Percentiles rank a stretch among this genome's conserved stretches.
phyloP scores from a whole-genome alignment of 2,888 invertebrate genomes.

The Cephus sareptanus region DNA sequence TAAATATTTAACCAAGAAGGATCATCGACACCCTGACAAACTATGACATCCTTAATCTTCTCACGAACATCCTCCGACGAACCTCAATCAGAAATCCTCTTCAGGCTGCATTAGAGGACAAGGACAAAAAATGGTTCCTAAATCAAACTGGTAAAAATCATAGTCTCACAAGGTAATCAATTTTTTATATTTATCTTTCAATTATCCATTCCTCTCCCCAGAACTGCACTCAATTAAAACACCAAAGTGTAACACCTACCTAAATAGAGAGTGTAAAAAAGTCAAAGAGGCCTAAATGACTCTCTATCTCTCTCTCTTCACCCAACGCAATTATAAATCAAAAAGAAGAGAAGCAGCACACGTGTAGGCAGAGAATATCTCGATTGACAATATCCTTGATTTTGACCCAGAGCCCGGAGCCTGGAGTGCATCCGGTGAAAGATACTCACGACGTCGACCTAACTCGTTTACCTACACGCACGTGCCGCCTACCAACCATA shows the following conservation, averaged over 20 bases:
- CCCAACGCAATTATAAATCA: not conserved
- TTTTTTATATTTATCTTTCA: too few species aligned
- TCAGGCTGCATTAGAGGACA: not conserved
- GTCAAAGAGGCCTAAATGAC: not conserved
- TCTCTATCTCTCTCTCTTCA: not conserved
- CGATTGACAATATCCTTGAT: slow-evolving; percentile 31
- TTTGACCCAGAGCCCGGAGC: slow-evolving; percentile 35
- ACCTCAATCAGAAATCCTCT: not conserved
- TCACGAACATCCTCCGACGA: not conserved
- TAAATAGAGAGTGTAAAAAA: not conserved
- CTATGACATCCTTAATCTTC: not conserved
- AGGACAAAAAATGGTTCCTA: not conserved
- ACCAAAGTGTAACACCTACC: too few species aligned
- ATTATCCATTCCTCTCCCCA: too few species aligned
- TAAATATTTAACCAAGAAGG: not conserved
- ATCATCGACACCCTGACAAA: not conserved
- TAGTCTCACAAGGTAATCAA: not conserved
- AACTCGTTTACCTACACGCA: slow-evolving; percentile 24
- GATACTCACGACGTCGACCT: slow-evolving; percentile 32
- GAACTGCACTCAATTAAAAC: too few species aligned
- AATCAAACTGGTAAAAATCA: not conserved
- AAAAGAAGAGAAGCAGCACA: slow-evolving; percentile 12
- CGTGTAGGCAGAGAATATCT: slow-evolving; percentile 8
- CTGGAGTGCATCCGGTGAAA: slow-evolving; percentile 33
- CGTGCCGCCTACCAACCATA: slow-evolving; percentile 1